Conservation (phyloP, 2,888 invertebrate genomes). For the Protonemura montana region DNA sequence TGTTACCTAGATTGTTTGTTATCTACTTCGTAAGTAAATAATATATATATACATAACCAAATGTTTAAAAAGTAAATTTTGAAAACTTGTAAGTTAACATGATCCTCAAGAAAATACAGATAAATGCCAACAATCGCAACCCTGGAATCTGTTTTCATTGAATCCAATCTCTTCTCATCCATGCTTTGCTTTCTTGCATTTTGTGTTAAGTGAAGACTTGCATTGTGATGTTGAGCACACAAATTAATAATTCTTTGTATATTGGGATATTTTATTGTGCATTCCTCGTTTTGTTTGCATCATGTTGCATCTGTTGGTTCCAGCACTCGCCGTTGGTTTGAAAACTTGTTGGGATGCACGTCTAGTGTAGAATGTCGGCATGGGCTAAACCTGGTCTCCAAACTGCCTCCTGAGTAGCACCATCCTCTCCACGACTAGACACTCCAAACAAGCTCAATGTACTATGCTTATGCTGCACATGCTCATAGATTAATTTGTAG, state of each 20-base stretch:
- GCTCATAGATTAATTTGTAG: background rate
- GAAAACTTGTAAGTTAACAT: background rate
- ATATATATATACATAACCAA: background rate
- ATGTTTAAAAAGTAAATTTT: background rate
- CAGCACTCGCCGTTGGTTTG: background rate
- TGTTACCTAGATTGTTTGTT: conserved; percentile 18
- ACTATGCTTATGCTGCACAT: background rate
- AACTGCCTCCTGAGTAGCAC: background rate
- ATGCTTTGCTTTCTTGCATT: background rate
- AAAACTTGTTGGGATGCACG: background rate
- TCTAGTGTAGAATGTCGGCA: background rate
- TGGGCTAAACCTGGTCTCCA: background rate
- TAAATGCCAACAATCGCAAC: background rate
- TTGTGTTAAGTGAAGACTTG: background rate
- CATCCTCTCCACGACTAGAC: background rate
- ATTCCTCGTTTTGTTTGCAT: background rate
- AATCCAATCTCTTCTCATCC: background rate
- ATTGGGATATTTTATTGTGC: background rate
- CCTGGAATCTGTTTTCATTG: background rate
- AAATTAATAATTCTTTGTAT: background rate
- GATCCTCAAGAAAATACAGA: background rate
- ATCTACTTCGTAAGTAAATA: conserved; percentile 26
- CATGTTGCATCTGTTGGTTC: background rate
- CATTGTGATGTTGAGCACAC: background rate
- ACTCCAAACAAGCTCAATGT: background rate